A percentile compares a stretch with the other conserved stretches of the same genome.
These are phyloP conservation scores for Chrysopilus asiliformis DNA, from an alignment of 2,888 invertebrate genomes.

Conservation along the genomic window DNA sequence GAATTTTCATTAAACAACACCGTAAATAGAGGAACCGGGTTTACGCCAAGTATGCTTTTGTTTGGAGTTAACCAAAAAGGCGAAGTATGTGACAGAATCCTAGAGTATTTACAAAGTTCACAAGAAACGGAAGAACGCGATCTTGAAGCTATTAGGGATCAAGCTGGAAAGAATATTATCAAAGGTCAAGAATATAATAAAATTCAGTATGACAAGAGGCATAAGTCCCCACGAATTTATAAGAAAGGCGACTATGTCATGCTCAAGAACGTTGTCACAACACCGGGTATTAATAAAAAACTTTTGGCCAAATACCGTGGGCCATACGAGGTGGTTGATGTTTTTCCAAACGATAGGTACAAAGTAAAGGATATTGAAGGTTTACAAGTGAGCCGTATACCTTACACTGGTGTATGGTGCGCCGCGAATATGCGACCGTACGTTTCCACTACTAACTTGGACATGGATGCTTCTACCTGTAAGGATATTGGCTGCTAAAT, in stretches of 20 bases:
- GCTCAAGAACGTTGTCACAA: constrained; percentile 16
- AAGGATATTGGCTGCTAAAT: too few relatives aligned
- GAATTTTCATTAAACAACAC: constrained; percentile 4
- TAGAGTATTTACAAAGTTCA: too few relatives aligned
- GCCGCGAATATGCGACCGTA: background rate
- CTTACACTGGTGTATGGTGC: constrained; percentile 5
- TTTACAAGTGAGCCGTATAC: constrained; percentile 15
- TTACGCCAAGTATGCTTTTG: too few relatives aligned
- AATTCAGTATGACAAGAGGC: background rate
- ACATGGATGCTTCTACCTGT: too few relatives aligned
- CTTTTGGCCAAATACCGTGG: constrained; percentile 18
- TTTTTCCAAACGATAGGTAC: constrained; percentile 17
- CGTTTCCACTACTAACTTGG: background rate
- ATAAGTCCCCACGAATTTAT: constrained; percentile 2
- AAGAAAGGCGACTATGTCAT: constrained; percentile 16
- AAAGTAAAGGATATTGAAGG: constrained; percentile 15
- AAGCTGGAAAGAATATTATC: background rate
- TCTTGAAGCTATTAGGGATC: background rate
- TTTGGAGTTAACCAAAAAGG: too few relatives aligned
- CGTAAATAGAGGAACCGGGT: background rate
- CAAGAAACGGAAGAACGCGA: too few relatives aligned
- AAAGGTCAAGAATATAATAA: background rate
- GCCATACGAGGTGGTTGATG: constrained; percentile 17
- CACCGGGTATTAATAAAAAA: constrained; percentile 16
- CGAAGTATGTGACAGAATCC: too few relatives aligned